Evolutionary conservation across 2,113 vertebrate species (phyloP), one percentile per base, ranked within the genome.

Genomic region (Petaurus breviceps): DNA sequence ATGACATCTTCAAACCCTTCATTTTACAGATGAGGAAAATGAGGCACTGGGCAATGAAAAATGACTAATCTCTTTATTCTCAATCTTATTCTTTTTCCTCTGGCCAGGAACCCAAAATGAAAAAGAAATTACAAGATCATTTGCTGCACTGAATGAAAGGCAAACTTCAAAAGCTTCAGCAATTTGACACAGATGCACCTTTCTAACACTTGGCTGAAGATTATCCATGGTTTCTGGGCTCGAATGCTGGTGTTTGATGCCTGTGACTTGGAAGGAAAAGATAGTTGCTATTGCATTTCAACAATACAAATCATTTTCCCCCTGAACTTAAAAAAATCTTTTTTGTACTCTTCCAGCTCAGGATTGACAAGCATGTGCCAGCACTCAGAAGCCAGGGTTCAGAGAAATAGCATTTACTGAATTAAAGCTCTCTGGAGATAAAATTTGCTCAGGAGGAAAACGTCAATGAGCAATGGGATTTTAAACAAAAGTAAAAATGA

Each of bases 401-500:
- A 19, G n/a, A 84, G 19, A 84, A 43, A 77, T 8, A 90, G 37
- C 1, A 77, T 47, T 93, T 92, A n/a, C 46, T 53, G 90, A 51
- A 92, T n/a, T 53, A 49, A 92, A 89, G 49, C 54, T 95, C 55
- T 91, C 90, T 31, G 51, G 90, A 53, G 25, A 90, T 25, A 90
- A 51, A 51, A 90, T 49, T 3, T n/a, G 3, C 68, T 51, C 49
- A 77, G 53, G 50, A 91, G n/a, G 37, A 93, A 43, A 89, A 91
- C 49, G 50, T 91, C 92, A 51, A 24, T 51, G 50, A 91, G 46
- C 57, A 92, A 28, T 11, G 46, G 51, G 84, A n/a, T 49, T 92
- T 93, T 51, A 95, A 95, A 96, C 10, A 90, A 95, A 95, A 91
- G 11, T n/a, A 61, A 43, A 89, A 96, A 89, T 90, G 51, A 93